phyloP scores from a whole-genome alignment of 2,797 vertebrate genomes.

The Scolopax rusticola region DNA sequence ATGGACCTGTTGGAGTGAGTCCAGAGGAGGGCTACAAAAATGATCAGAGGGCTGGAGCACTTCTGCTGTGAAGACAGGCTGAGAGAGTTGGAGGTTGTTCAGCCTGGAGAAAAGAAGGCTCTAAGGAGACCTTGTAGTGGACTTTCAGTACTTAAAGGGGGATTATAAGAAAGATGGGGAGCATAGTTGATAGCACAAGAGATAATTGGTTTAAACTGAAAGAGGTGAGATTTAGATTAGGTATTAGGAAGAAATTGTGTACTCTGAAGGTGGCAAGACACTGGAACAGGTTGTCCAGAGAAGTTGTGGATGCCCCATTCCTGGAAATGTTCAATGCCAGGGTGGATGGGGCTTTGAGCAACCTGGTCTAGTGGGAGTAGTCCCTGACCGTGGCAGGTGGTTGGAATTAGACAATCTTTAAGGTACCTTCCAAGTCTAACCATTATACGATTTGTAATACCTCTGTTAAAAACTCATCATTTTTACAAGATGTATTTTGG shows the following conservation, averaged over 20 bases:
- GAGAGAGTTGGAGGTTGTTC: not conserved
- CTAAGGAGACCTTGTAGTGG: not conserved
- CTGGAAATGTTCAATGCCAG: not conserved
- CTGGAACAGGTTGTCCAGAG: not conserved
- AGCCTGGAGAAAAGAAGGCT: not conserved
- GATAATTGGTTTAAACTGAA: not conserved
- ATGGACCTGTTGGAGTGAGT: not conserved
- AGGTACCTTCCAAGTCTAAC: not conserved
- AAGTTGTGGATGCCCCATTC: not conserved
- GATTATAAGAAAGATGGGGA: not conserved
- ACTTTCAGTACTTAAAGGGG: not conserved
- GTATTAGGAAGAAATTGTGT: not conserved
- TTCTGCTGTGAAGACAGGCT: not conserved
- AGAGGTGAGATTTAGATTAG: not conserved
- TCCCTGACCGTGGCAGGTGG: not conserved
- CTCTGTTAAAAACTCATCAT: not conserved
- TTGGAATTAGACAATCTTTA: not conserved
- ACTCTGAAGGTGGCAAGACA: not conserved
- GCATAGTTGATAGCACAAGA: not conserved
- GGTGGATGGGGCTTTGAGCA: not conserved
- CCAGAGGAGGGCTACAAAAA: not conserved
- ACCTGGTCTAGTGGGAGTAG: not conserved
- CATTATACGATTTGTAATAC: not conserved
- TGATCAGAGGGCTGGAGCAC: not conserved
- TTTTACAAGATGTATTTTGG: not conserved